A percentile compares a stretch with the other conserved stretches of the same genome.
These are phyloP conservation scores for Anguilla marmorata DNA, from an alignment of 2,797 vertebrate genomes.

Conservation along the genomic window DNA sequence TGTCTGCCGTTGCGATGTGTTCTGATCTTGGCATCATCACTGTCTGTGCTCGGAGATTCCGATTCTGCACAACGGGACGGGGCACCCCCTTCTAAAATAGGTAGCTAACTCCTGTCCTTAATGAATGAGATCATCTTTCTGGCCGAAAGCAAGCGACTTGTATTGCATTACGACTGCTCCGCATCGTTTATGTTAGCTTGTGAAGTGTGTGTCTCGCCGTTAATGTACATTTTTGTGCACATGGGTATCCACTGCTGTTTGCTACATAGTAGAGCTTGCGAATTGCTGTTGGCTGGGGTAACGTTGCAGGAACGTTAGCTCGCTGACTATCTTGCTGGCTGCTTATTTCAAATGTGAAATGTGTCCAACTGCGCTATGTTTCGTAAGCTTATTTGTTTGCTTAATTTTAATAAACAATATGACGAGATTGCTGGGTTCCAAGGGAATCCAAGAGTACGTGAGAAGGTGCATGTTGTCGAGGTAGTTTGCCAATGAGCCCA, in stretches of 20 bases:
- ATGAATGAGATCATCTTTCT: constrained; percentile 8
- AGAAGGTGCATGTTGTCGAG: not conserved
- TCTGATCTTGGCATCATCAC: constrained; percentile 41
- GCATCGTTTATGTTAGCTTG: not conserved
- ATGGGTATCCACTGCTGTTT: not conserved
- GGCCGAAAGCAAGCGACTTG: not conserved
- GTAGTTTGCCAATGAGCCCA: not conserved
- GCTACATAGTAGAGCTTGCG: not conserved
- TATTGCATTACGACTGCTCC: not conserved
- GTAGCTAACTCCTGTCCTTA: constrained; percentile 40
- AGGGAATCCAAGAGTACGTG: not conserved
- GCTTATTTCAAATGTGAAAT: not conserved
- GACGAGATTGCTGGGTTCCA: not conserved
- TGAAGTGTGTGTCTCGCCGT: not conserved
- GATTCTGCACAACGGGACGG: constrained; percentile 63
- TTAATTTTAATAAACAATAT: not conserved
- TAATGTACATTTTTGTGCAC: not conserved
- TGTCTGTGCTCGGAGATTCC: constrained; percentile 52
- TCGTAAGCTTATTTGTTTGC: not conserved
- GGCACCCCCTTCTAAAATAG: constrained; percentile 74
- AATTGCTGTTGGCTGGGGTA: not conserved
- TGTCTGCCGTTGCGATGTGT: constrained; percentile 44
- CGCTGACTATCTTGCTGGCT: not conserved
- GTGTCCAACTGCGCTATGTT: not conserved
- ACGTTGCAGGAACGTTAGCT: not conserved